Base-by-base conservation (phyloP, 2,797 vertebrate genomes). In the Rhinophrynus dorsalis region DNA sequence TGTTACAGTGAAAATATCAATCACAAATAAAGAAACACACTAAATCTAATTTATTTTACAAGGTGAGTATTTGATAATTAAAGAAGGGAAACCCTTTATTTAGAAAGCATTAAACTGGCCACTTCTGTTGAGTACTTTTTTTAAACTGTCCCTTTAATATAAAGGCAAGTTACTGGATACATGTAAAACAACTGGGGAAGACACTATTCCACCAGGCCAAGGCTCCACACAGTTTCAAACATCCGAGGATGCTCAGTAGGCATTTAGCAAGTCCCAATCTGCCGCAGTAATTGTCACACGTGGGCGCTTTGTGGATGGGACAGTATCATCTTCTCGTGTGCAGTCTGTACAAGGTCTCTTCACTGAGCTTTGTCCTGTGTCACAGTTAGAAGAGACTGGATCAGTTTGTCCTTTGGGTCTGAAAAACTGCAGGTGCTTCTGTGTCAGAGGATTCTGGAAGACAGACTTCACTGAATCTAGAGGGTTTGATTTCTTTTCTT, bases 211-310 rank as follows among this genome's bases (percentile, higher is more conserved):
- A n/a, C n/a, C n/a, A n/a, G n/a, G n/a, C n/a, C n/a, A n/a, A n/a
- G n/a, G n/a, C n/a, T n/a, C n/a, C n/a, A n/a, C n/a, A n/a, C n/a
- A n/a, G n/a, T n/a, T n/a, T n/a, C 18, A 44, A 44, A 2, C 40
- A 44, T 18, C 17, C 9, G 0, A n/a, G 6, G 6, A 17, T 37
- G 4, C n/a, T 95, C 85, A 98, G 74, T 98, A 98, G 76, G 86
- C 92, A 80, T 95, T 94, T 78, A 98, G 79, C 79, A 98, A 82
- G 76, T 96, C 90, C 76, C 93, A 84, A 81, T 98, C 96, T 69
- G 94, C 92, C 45, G 83, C 75, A 21, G 89, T 84, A 20, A 98
- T 81, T 76, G 86, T 81, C 12, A 88, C 74, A 8, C 85, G 83
- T 18, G 81, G 85, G 59, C 90, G 87, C 76, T 95, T 95, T 23